phyloP scores from a whole-genome alignment of 2,888 invertebrate species.

The Eupithecia abbreviata region DNA sequence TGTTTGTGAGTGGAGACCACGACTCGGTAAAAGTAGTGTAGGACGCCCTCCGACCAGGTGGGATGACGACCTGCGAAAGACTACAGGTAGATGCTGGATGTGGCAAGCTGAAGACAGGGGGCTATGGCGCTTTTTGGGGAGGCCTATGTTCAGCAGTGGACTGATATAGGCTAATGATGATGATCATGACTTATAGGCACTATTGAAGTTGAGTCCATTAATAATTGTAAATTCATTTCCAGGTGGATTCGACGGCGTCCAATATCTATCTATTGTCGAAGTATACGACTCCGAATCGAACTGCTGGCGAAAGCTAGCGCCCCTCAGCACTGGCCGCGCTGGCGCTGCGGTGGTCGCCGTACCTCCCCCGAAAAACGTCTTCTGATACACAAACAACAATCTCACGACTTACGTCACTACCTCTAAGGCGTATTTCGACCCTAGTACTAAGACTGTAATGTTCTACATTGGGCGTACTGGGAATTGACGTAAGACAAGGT shows the following conservation, averaged over 20 bases:
- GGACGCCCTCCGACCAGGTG: too few relatives aligned
- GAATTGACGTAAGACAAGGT: neutral
- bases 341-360: conserved; percentile 93
- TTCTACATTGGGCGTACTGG: conserved; percentile 32
- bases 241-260: conserved; percentile 96
- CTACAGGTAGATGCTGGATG: too few relatives aligned
- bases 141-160: too few relatives aligned
- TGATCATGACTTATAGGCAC: too few relatives aligned
- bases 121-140: too few relatives aligned
- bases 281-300: conserved; percentile 93
- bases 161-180: too few relatives aligned
- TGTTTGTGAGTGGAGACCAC: too few relatives aligned
- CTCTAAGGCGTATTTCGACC: conserved; percentile 31
- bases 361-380: conserved; percentile 70
- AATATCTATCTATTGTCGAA: conserved; percentile 94
- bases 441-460: conserved; percentile 15
- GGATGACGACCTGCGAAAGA: too few relatives aligned
- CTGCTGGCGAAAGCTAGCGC: conserved; percentile 90
- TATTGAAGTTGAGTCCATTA: neutral
- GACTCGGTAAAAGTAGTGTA: too few relatives aligned
- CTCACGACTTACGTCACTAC: conserved; percentile 51
- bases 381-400: conserved; percentile 62
- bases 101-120: too few relatives aligned
- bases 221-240: conserved; percentile 8
- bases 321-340: conserved; percentile 92